Conservation (phyloP, 2,113 vertebrate genomes). For the Crotophaga sulcirostris region DNA sequence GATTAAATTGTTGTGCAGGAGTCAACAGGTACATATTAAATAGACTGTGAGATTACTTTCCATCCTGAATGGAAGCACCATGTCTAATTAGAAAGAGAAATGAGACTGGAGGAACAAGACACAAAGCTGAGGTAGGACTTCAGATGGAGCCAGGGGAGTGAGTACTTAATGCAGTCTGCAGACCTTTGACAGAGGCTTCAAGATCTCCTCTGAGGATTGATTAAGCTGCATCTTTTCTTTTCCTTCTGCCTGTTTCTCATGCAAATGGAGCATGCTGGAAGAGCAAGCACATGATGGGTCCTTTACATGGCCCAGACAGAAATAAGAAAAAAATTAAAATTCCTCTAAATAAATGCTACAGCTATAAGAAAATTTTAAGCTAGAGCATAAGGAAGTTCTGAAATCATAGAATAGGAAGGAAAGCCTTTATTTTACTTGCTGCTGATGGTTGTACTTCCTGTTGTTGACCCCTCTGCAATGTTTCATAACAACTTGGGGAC, state of each 20-base stretch:
- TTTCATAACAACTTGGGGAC: slow-evolving; percentile 68
- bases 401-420: slow-evolving; percentile 73
- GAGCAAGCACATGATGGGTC: neutral
- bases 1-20: neutral
- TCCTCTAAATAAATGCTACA: slow-evolving; percentile 14
- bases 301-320: neutral
- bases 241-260: neutral
- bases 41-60: slow-evolving; percentile 8
- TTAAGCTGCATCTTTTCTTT: neutral
- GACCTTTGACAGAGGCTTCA: neutral
- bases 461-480: slow-evolving; percentile 52
- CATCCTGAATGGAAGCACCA: neutral
- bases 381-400: slow-evolving; percentile 71
- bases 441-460: slow-evolving; percentile 67
- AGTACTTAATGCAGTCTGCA: neutral
- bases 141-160: neutral
- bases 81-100: slow-evolving; percentile 23
- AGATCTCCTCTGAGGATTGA: neutral
- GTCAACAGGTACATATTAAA: slow-evolving; percentile 40
- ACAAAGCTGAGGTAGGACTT: neutral
- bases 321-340: neutral
- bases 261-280: neutral
- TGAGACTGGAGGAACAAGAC: neutral
- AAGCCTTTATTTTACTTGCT: slow-evolving; percentile 59
- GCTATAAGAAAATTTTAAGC: slow-evolving; percentile 64